A percentile compares a stretch with the other conserved stretches of the same genome.
Conservation (phyloP, 2,888 invertebrate genomes). For the Mimachlamys varia region DNA sequence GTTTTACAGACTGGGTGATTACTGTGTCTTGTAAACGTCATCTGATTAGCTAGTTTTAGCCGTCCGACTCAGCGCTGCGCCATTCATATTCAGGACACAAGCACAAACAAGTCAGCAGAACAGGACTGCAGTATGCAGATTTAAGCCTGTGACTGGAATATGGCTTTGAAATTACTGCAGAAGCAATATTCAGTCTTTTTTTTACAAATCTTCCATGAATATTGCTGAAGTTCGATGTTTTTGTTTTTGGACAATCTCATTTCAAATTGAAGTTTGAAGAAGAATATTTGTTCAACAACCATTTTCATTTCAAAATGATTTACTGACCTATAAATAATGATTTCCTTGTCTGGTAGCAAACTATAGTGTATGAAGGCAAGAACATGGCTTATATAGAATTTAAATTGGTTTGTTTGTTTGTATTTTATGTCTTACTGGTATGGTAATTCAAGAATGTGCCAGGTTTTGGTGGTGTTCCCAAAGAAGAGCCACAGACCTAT, state of each 20-base stretch:
- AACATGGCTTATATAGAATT: too few species aligned
- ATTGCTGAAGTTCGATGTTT: neutral
- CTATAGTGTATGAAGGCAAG: too few species aligned
- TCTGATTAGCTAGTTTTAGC: neutral
- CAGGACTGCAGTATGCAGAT: neutral
- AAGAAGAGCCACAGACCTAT: too few species aligned
- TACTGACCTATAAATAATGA: too few species aligned
- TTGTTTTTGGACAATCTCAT: neutral
- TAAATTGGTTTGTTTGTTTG: too few species aligned
- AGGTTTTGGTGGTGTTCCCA: too few species aligned
- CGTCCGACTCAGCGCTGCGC: neutral
- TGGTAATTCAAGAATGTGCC: too few species aligned
- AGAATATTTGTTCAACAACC: too few species aligned
- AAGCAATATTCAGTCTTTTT: neutral
- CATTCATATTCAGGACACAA: constrained; percentile 7
- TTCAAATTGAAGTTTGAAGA: neutral
- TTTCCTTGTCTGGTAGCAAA: too few species aligned
- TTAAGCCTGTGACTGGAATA: neutral
- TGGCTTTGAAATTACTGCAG: neutral
- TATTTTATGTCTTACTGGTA: too few species aligned
- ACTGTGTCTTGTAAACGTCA: too few species aligned
- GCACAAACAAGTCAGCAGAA: neutral
- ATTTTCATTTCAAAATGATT: too few species aligned
- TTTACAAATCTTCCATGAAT: neutral
- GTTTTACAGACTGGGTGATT: neutral